These are phyloP conservation scores for Melanotus villosus DNA, from an alignment of 2,888 invertebrate species.

Conservation along the genomic window DNA sequence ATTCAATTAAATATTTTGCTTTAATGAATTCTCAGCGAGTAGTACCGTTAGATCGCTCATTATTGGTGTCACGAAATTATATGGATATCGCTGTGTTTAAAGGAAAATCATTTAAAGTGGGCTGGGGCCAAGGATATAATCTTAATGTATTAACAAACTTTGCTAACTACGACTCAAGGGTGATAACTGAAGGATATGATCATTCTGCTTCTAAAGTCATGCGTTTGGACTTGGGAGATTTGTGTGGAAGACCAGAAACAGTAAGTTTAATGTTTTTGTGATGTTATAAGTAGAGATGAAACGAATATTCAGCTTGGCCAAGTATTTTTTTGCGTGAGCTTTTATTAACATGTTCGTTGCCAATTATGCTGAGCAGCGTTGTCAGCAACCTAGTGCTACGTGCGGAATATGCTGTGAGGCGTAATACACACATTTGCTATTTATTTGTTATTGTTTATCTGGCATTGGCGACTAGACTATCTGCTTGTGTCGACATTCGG, in stretches of 20 bases:
- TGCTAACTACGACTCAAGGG: background rate
- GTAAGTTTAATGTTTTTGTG: too few relatives aligned
- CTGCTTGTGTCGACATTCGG: too few relatives aligned
- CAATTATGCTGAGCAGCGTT: too few relatives aligned
- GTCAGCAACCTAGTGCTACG: too few relatives aligned
- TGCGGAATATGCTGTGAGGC: too few relatives aligned
- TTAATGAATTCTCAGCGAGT: background rate
- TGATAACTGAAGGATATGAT: background rate
- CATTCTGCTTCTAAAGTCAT: background rate
- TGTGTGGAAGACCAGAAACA: background rate
- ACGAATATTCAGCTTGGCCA: too few relatives aligned
- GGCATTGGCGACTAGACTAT: too few relatives aligned
- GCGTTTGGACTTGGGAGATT: background rate
- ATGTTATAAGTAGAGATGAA: too few relatives aligned
- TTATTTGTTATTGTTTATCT: too few relatives aligned
- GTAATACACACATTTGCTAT: too few relatives aligned
- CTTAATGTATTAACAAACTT: background rate
- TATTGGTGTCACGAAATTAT: slow-evolving; percentile 58
- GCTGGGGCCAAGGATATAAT: slow-evolving; percentile 76
- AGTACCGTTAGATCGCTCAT: slow-evolving; percentile 24
- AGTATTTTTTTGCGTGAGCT: too few relatives aligned
- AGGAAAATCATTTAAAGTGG: slow-evolving; percentile 79
- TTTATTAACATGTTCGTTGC: too few relatives aligned
- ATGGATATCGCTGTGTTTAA: slow-evolving; percentile 74
- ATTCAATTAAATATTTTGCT: slow-evolving; percentile 20